Conservation (phyloP, 2,113 vertebrate species). For the Oxyura jamaicensis region DNA sequence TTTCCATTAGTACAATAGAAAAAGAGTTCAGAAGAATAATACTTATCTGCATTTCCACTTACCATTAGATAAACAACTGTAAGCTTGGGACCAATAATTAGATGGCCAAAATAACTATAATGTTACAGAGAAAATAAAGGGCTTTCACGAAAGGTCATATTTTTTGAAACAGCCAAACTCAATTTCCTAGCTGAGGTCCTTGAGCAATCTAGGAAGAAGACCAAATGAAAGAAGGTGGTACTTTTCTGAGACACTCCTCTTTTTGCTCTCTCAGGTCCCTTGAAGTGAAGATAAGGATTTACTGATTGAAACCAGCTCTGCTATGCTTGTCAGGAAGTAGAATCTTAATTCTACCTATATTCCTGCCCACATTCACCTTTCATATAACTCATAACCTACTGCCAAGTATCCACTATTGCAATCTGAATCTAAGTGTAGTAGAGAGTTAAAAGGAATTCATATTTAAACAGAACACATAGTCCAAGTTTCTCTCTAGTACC, state of each 20-base stretch:
- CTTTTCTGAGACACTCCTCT: neutral
- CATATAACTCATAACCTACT: neutral
- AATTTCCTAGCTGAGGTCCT: neutral
- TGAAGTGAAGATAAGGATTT: neutral
- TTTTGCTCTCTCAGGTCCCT: neutral
- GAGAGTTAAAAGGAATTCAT: neutral
- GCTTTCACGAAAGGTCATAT: accelerated
- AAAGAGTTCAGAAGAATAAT: neutral
- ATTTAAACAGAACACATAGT: accelerated
- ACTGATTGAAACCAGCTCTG: neutral
- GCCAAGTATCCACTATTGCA: neutral
- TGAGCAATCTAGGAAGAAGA: neutral
- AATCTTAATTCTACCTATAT: neutral
- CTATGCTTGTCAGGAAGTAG: neutral
- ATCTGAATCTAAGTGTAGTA: neutral
- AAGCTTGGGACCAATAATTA: neutral
- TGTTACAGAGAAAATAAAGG: neutral
- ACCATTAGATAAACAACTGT: neutral
- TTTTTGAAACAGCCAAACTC: neutral
- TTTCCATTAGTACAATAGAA: neutral
- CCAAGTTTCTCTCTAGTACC: neutral
- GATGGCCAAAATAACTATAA: neutral
- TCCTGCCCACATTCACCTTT: neutral
- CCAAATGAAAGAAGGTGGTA: neutral
- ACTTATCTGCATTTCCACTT: neutral